These are phyloP conservation scores for Microtus pennsylvanicus DNA, from an alignment of 2,113 vertebrate species.

Conservation along the genomic window DNA sequence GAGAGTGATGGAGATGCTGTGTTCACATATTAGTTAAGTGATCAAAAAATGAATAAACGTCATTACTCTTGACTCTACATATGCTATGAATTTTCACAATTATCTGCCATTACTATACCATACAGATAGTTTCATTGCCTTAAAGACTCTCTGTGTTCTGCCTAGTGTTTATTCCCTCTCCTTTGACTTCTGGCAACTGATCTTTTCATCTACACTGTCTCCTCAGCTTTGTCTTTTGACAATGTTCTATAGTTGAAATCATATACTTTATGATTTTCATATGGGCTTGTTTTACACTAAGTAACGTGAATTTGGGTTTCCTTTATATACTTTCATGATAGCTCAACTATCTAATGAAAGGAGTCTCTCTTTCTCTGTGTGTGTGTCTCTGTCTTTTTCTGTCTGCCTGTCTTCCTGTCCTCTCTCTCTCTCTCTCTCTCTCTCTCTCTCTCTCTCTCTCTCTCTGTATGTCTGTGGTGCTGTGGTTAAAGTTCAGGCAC, in stretches of 20 bases:
- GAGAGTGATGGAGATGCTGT: neutral
- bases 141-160: constrained; percentile 7
- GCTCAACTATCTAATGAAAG: neutral
- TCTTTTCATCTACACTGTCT: neutral
- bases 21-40: neutral
- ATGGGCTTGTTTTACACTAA: constrained; percentile 27
- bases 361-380: neutral
- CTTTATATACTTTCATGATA: neutral
- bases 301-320: neutral
- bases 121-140: constrained; percentile 18
- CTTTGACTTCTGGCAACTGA: neutral
- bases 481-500: neutral
- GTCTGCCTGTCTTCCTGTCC: neutral
- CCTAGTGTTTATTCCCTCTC: neutral
- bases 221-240: constrained; percentile 18
- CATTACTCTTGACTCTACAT: neutral
- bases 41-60: neutral
- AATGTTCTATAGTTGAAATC: neutral
- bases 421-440: neutral
- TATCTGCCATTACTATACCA: neutral
- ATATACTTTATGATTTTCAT: neutral
- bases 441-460: neutral
- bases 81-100: neutral
- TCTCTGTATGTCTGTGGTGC: neutral
- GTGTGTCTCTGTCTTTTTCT: neutral